Conservation (phyloP, 1,140 invertebrate species). For the Gyrodactylus salaris region DNA sequence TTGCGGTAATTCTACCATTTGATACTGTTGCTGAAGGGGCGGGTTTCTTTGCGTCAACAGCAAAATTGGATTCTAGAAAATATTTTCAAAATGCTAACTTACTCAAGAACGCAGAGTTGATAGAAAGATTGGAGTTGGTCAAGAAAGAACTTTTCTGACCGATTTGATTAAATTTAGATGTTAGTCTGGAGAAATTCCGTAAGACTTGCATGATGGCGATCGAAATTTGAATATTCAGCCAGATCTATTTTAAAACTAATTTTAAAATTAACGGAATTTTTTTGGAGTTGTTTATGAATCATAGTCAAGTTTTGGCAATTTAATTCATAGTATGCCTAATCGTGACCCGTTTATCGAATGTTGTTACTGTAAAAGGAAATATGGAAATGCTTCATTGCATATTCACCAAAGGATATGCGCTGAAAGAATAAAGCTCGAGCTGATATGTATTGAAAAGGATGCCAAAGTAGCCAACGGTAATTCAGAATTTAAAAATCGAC, state of each 20-base stretch:
- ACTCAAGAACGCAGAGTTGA: not conserved
- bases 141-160: not conserved
- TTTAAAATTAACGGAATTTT: no score
- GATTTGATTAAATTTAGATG: not conserved
- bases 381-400: not conserved
- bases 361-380: not conserved
- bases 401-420: not conserved
- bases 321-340: not conserved
- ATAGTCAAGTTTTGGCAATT: no score
- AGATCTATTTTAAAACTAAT: no score
- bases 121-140: not conserved
- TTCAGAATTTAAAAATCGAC: not conserved
- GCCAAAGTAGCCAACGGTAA: no score
- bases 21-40: not conserved
- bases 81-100: not conserved
- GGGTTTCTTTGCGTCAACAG: not conserved
- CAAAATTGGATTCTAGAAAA: constrained; percentile 1
- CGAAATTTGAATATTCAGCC: no score
- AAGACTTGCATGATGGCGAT: not conserved
- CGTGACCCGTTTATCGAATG: not conserved
- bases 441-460: no score
- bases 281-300: no score
- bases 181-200: not conserved
- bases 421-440: not conserved
- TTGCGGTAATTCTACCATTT: constrained; percentile 34